These are phyloP conservation scores for Harlomillsia oculata DNA, from an alignment of 1,140 invertebrate species.

Conservation along the genomic window DNA sequence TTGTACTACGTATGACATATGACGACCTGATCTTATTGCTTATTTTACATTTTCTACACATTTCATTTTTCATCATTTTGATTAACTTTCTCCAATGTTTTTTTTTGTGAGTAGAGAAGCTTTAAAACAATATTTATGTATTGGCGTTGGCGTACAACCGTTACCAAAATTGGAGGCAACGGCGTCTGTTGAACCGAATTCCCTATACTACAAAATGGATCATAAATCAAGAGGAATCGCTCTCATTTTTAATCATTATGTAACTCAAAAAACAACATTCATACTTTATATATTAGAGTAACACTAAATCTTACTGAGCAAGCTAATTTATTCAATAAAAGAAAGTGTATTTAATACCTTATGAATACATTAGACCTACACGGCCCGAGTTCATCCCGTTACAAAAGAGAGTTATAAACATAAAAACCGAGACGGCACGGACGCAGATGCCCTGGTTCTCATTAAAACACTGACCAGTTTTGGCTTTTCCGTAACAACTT, in stretches of 20 bases:
- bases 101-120: too few relatives aligned
- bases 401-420: not conserved
- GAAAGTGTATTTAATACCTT: not conserved
- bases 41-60: too few relatives aligned
- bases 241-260: conserved; percentile 3
- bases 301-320: not conserved
- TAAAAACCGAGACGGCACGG: not conserved
- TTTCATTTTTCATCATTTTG: too few relatives aligned
- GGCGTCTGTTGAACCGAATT: not conserved
- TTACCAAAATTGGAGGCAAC: too few relatives aligned
- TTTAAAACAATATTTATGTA: too few relatives aligned
- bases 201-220: not conserved
- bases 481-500: not conserved
- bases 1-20: too few relatives aligned
- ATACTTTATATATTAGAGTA: not conserved
- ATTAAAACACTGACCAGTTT: not conserved
- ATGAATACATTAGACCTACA: not conserved
- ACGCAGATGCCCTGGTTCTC: not conserved
- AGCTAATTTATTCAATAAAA: not conserved
- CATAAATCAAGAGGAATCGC: not conserved
- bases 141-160: too few relatives aligned
- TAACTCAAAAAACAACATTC: too few relatives aligned
- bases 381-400: not conserved
- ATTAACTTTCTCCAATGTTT: too few relatives aligned
- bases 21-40: too few relatives aligned